These are phyloP conservation scores for Globodera ellingtonae DNA, from an alignment of 1,140 invertebrate genomes.

Conservation along the genomic window DNA sequence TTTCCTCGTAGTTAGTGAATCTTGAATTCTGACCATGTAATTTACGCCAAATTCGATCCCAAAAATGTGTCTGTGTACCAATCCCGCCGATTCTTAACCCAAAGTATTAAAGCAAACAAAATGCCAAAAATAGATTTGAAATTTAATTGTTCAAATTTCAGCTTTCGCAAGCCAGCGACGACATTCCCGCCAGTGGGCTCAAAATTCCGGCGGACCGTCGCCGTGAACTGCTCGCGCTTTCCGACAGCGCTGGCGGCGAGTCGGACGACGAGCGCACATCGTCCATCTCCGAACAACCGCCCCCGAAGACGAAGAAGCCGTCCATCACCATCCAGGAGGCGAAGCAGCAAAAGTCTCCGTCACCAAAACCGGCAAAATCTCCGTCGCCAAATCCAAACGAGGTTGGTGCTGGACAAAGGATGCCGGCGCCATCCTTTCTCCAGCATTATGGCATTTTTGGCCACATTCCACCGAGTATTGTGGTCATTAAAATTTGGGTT, in stretches of 20 bases:
- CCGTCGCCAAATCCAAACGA: background rate
- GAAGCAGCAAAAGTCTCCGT: constrained; percentile 18
- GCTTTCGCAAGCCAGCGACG: constrained; percentile 38
- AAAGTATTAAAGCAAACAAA: background rate
- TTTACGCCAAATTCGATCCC: background rate
- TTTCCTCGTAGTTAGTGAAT: too few relatives aligned
- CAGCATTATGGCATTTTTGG: background rate
- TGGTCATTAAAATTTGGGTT: too few relatives aligned
- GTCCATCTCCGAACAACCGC: constrained; percentile 62
- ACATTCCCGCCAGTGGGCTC: constrained; percentile 49
- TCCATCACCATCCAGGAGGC: constrained; percentile 15
- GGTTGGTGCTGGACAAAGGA: background rate
- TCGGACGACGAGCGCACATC: constrained; percentile 61
- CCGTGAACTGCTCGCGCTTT: constrained; percentile 42
- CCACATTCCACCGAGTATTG: background rate
- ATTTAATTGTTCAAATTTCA: constrained; percentile 16
- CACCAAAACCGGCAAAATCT: background rate
- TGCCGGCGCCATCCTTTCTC: background rate
- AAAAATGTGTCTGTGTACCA: background rate
- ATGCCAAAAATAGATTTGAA: background rate
- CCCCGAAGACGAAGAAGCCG: constrained; percentile 18
- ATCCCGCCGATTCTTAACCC: background rate
- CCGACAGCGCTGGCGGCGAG: constrained; percentile 23
- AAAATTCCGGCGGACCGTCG: constrained; percentile 50
- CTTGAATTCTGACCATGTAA: too few relatives aligned